These are phyloP conservation scores for Ailuropoda melanoleuca DNA, from an alignment of 2,113 vertebrate genomes.

Conservation along the genomic window DNA sequence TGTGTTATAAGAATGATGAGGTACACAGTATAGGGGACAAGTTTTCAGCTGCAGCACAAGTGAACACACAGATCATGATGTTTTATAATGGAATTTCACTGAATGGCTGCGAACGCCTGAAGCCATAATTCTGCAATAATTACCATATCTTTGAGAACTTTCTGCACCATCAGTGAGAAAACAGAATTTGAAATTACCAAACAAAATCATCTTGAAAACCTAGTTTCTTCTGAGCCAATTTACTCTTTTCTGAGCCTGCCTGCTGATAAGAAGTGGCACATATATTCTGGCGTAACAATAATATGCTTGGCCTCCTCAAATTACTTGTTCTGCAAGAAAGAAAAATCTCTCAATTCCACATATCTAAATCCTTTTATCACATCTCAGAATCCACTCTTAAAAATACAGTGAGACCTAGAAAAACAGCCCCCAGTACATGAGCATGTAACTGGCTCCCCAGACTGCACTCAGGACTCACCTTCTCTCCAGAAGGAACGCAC, in stretches of 20 bases:
- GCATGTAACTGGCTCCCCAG: accelerated
- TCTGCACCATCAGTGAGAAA: slow-evolving; percentile 69
- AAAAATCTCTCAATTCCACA: not conserved
- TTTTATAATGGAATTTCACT: slow-evolving; percentile 41
- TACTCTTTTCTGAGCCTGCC: slow-evolving; percentile 20
- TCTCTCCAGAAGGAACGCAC: not conserved
- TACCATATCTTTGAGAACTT: slow-evolving; percentile 73
- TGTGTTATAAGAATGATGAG: not conserved
- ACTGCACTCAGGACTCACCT: not conserved
- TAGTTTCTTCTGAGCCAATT: slow-evolving; percentile 46
- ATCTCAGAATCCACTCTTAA: not conserved
- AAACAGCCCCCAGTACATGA: not conserved
- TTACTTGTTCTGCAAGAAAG: not conserved
- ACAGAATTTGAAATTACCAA: slow-evolving; percentile 72
- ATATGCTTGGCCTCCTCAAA: not conserved
- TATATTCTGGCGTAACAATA: not conserved
- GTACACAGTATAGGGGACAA: not conserved
- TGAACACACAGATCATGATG: not conserved
- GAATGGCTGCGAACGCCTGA: slow-evolving; percentile 32
- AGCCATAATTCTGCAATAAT: slow-evolving; percentile 72
- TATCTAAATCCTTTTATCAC: not conserved
- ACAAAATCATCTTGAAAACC: slow-evolving; percentile 68
- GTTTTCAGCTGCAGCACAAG: not conserved
- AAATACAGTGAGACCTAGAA: not conserved
- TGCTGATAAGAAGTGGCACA: slow-evolving; percentile 46